Evolutionary conservation across 35 echinoderm and acorn worm genomes (phyloP), one percentile per base, ranked within the genome.

Genomic region (Amphiura filiformis): DNA sequence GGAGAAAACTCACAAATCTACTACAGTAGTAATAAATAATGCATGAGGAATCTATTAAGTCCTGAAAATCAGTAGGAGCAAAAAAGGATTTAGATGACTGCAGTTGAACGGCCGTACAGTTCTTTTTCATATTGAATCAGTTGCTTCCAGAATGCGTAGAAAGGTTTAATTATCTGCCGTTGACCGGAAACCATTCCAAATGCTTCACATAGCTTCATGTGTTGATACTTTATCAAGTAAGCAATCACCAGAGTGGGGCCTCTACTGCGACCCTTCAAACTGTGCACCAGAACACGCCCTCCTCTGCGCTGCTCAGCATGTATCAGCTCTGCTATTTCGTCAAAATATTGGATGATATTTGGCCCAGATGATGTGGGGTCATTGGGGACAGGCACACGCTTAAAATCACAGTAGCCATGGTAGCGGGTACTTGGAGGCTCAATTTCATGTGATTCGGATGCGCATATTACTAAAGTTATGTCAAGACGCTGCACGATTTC

Each of bases 241-340:
- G 41, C 41, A 47, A 47, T 47, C 5, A 47, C 41, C 41, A 47
- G 17, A 47, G 17, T 17, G 4, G 41, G 41, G 41, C 17, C 4
- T 17, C 17, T 4, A 47, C 41, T 47, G 5, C 17, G 4, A 47
- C 41, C 41, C 41, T 47, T 47, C 41, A 9, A 47, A 70, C 96
- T 94, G 82, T 95, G 96, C 7, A 99, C 96, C 0, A 99, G 38
- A 17, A 88, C 88, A 17, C 90, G 83, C 4, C 96, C 96, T 0
- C 96, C 93, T 32, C 82, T 44, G 32, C 86, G 84, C 81, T 93
- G 92, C 4, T 90, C 96, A 12, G 86, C 81, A 34, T 94, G 82
- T 20, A 99, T 99, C 47, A 90, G 89, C 39, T 94, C 96, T 13
- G 93, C 93, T 18, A 99, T 81, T 40, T 81, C 57, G 34, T 99